A percentile compares a stretch with the other conserved stretches of the same genome.
These are phyloP conservation scores for Melanotaenia parkinsoni DNA, from an alignment of 2,797 vertebrate genomes.

Conservation along the genomic window DNA sequence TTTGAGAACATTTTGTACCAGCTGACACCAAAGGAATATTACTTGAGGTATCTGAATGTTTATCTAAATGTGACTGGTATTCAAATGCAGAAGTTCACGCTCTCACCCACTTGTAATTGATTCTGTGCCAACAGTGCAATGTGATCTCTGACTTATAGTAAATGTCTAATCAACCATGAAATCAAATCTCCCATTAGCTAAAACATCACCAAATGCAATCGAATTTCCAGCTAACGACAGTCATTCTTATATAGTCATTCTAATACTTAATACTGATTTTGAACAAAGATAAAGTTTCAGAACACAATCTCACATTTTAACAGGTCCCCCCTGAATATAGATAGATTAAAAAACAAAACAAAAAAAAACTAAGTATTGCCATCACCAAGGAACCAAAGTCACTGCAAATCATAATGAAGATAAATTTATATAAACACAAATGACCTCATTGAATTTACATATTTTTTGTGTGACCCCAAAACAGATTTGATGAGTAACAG, in stretches of 20 bases:
- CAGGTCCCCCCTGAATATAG: neutral
- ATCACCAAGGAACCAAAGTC: neutral
- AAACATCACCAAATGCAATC: neutral
- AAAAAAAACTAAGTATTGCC: too few species aligned
- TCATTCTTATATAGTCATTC: neutral
- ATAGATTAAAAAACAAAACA: too few species aligned
- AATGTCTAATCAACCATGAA: neutral
- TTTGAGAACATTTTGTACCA: constrained; percentile 28
- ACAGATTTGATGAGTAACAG: too few species aligned
- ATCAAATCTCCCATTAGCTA: neutral
- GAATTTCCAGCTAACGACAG: neutral
- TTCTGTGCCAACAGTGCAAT: neutral
- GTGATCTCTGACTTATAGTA: neutral
- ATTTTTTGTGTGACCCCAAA: too few species aligned
- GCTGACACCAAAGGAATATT: neutral
- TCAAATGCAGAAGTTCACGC: neutral
- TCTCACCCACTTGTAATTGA: too few species aligned
- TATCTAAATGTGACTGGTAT: neutral
- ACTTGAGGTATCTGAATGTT: neutral
- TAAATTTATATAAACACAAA: too few species aligned
- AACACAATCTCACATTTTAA: neutral
- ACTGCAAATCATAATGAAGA: too few species aligned
- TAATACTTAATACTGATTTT: neutral
- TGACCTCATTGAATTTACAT: too few species aligned
- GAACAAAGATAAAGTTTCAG: too few species aligned